Evolutionary conservation across 1,140 invertebrate genomes (phyloP).

Genomic region (Thrips palmi): DNA sequence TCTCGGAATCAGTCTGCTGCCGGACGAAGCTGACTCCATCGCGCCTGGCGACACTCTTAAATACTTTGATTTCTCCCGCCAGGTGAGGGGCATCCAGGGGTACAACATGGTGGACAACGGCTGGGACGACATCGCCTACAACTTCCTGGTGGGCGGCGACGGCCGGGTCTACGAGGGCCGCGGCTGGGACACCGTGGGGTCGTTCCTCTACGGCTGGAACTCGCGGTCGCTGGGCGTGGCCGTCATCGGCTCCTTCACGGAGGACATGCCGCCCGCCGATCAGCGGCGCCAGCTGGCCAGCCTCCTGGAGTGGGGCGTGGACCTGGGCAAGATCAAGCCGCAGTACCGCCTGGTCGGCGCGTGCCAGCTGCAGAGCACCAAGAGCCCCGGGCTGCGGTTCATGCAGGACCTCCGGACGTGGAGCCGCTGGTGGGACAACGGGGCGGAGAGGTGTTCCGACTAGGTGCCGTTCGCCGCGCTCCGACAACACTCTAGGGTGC

Average conservation of each 20-base stretch:
- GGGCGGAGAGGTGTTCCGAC: no score
- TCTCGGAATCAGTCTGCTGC: no score
- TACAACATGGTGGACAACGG: neutral
- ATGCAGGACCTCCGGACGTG: no score
- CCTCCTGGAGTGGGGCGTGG: constrained; percentile 24
- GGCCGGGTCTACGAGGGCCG: constrained; percentile 47
- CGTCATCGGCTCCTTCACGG: constrained; percentile 30
- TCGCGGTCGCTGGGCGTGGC: constrained; percentile 41
- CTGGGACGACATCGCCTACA: constrained; percentile 54
- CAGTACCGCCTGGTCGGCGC: no score
- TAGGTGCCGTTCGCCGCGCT: no score
- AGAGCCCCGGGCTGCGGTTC: no score
- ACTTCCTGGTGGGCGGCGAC: constrained; percentile 46
- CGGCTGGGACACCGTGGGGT: constrained; percentile 44
- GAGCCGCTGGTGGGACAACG: no score
- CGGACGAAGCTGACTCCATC: no score
- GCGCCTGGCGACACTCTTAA: no score
- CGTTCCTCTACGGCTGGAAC: constrained; percentile 47
- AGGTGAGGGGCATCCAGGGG: neutral
- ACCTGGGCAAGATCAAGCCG: constrained; percentile 24
- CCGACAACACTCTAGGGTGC: no score
- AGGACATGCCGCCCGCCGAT: neutral
- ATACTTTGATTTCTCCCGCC: neutral
- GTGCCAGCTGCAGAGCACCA: no score
- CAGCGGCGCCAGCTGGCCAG: no score